These are phyloP conservation scores for Shargacucullia verbasci DNA, from an alignment of 2,888 invertebrate genomes.

Conservation along the genomic window DNA sequence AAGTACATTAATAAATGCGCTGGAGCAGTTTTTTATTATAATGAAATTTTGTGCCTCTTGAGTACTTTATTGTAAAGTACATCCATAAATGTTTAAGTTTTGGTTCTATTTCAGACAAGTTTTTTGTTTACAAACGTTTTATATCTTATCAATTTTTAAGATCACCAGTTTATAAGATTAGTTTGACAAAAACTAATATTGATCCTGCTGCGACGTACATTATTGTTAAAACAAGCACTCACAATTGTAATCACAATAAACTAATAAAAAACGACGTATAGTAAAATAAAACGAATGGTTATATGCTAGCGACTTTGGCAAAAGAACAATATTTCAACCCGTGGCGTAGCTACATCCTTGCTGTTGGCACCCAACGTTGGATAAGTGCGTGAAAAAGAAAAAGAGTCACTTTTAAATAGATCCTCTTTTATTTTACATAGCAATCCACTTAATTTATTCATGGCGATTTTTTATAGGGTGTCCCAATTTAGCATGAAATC, in stretches of 20 bases:
- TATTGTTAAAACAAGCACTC: no score
- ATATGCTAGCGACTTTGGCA: slow-evolving; percentile 46
- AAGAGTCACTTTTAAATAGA: slow-evolving; percentile 56
- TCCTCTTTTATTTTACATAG: slow-evolving; percentile 28
- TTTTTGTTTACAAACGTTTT: no score
- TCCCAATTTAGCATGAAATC: slow-evolving; percentile 43
- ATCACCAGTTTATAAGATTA: no score
- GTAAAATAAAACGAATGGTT: slow-evolving; percentile 27
- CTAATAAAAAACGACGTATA: no score
- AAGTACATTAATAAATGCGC: slow-evolving; percentile 10
- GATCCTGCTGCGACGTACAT: no score
- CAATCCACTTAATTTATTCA: slow-evolving; percentile 65
- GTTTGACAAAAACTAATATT: no score
- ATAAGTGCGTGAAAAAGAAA: slow-evolving; percentile 63
- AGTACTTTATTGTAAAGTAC: no score
- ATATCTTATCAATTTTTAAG: no score
- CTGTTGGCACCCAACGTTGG: slow-evolving; percentile 57
- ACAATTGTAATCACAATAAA: no score
- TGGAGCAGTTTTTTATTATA: neutral
- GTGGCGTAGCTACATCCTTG: slow-evolving; percentile 52
- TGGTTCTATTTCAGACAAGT: no score
- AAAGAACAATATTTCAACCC: slow-evolving; percentile 56
- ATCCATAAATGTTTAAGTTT: no score
- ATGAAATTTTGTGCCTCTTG: neutral
- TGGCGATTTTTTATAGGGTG: slow-evolving; percentile 60